A percentile compares a stretch with the other conserved stretches of the same genome.
Evolutionary conservation across 2,888 invertebrate genomes (phyloP).

Genomic region (Phyllotreta striolata): DNA sequence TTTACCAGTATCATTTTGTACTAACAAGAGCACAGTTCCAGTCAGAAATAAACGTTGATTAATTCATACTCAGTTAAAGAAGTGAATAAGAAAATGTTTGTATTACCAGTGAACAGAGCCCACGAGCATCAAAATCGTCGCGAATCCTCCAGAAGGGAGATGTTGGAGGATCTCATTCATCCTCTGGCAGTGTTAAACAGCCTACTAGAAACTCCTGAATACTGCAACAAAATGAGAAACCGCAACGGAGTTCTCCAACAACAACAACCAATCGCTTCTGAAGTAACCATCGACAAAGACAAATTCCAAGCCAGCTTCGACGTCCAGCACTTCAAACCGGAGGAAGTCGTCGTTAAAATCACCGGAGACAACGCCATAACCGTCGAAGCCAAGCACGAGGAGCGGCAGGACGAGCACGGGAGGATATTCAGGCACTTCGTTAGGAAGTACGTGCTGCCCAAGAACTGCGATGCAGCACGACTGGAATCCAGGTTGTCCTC

Average conservation of each 20-base stretch:
- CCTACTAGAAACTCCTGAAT: slow-evolving; percentile 15
- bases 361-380: slow-evolving; percentile 68
- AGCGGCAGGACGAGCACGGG: slow-evolving; percentile 77
- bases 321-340: slow-evolving; percentile 40
- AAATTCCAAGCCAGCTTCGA: slow-evolving; percentile 37
- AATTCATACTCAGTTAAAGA: no score
- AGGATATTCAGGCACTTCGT: slow-evolving; percentile 80
- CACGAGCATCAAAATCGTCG: no score
- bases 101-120: no score
- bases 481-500: slow-evolving; percentile 78
- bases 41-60: no score
- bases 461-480: slow-evolving; percentile 74
- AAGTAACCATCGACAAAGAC: slow-evolving; percentile 26
- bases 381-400: slow-evolving; percentile 80
- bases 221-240: slow-evolving; percentile 15
- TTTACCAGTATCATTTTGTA: no score
- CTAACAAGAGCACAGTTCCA: no score
- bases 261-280: slow-evolving; percentile 18
- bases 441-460: slow-evolving; percentile 76
- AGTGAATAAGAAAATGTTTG: no score
- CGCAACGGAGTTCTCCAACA: slow-evolving; percentile 16
- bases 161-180: slow-evolving; percentile 17
- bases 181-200: slow-evolving; percentile 15
- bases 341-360: slow-evolving; percentile 39
- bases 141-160: not conserved